Evolutionary conservation across 2,888 invertebrate genomes (phyloP), one percentile per base, ranked within the genome.

Genomic region (Stomorhina lunata): DNA sequence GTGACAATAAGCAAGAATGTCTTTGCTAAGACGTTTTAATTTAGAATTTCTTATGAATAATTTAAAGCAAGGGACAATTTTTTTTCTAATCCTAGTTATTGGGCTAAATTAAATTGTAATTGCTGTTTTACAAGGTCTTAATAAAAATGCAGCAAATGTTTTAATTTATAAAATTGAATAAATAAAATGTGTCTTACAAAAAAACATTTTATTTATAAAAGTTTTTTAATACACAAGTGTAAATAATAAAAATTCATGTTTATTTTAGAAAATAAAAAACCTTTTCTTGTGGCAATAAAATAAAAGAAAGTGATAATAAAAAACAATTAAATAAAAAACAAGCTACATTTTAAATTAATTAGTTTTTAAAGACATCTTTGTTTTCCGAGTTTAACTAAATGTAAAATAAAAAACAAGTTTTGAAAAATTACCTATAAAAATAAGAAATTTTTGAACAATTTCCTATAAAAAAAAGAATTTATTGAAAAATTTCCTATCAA

Each of bases 61-160:
- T 22, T 59, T 50, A 10, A 40, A 57, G 37, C 4, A 57, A 34
- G 17, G 12, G n/a, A n/a, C n/a, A n/a, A n/a, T n/a, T 25, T 22
- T 59, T 71, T 22, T 29, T 48, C 6, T 53, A 15, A n/a, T 15
- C 15, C 17, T 9, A 43, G n/a, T 2, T 29, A 22, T 27, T 59
- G 34, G 71, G 15, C 27, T 48, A 40, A 75, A 75, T 75, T 75
- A 25, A 75, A 55, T 65, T 75, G 63, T 75, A 75, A 75, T 75
- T 75, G 55, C 17, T 5, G 34, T 4, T 61, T 61, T 50, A 66
- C 27, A 50, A 37, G 48, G 22, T 66, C 34, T 50, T 50, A 34
- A 25, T 15, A 22, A 22, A 25, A 34, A 37, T 25, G 22, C 5
- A 50, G 45, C 7, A 32, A 32, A 2, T 20, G 7, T 9, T 25